Base-by-base conservation (phyloP, 2,888 invertebrate genomes). In the Trichogramma evanescens region DNA sequence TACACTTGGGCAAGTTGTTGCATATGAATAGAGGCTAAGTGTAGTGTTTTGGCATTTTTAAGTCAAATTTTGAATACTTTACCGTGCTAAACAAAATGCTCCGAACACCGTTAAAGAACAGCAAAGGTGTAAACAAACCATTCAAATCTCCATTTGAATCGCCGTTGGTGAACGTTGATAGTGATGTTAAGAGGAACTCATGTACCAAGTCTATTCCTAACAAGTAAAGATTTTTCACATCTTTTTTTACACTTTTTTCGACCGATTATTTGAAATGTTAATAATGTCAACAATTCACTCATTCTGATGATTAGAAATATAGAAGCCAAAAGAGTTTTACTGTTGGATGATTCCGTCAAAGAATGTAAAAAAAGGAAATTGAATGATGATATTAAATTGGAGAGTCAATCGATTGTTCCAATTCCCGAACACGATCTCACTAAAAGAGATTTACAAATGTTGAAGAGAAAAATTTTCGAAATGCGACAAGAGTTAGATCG, bases 381-480 rank as follows among this genome's bases (percentile, higher is more conserved):
- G 4, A 41, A 4, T 39, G 42, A 56, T 13, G 38, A 42, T 50
- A 45, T 56, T 43, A 43, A 41, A 9, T 4, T 39, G 13, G 6
- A 43, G 26, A 50, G 7, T 8, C 26, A 26, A 26, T 26, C 26
- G 3, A 26, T 26, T 48, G 13, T 26, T 43, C 1, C 1, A 3
- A 4, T 54, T n/a, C 6, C 55, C 40, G 45, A 59, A 52, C 50
- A 57, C 3, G 26, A 26, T 58, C 6, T 39, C 43, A 57, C 57
- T 26, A 59, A 62, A 53, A 44, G 9, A 8, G 58, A 62, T 48
- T 44, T 64, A 49, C 39, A 40, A 10, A 4, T 26, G 4, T 53
- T 62, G n/a, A 64, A 64, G 41, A 59, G 58, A 51, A 59, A 51
- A 59, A 58, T 62, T 55, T 64, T 64, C 62, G 59, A 62, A n/a